phyloP scores from a whole-genome alignment of 2,113 vertebrate species.

The Trogon melanurus region DNA sequence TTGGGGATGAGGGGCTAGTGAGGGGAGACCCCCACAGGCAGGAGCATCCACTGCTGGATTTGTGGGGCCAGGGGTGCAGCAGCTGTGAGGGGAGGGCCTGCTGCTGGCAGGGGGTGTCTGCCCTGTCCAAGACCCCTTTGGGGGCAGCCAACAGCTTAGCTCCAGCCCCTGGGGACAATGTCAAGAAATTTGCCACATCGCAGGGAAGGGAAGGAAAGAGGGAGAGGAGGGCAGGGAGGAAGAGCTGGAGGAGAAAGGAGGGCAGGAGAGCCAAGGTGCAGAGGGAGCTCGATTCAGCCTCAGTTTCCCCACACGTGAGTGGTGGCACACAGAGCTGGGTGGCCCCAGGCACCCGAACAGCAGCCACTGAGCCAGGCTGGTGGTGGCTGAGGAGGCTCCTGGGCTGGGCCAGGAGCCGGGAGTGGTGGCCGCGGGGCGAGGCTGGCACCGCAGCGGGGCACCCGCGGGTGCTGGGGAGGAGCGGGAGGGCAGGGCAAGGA shows the following conservation, averaged over 20 bases:
- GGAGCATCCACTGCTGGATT: too few relatives aligned
- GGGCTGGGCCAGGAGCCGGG: background rate
- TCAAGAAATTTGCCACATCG: too few relatives aligned
- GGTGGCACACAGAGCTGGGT: background rate
- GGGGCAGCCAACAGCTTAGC: too few relatives aligned
- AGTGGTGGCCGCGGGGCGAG: background rate
- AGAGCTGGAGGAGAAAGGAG: background rate
- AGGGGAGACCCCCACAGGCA: too few relatives aligned
- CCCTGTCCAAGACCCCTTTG: too few relatives aligned
- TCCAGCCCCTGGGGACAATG: too few relatives aligned
- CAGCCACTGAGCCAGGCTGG: background rate
- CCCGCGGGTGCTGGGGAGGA: background rate
- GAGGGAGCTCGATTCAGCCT: background rate
- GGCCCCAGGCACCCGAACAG: background rate
- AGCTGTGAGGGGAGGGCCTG: too few relatives aligned
- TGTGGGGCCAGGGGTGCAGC: too few relatives aligned
- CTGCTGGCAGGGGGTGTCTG: too few relatives aligned
- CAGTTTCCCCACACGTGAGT: background rate
- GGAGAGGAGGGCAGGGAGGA: too few relatives aligned
- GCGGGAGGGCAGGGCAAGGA: background rate
- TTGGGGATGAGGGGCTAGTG: too few relatives aligned
- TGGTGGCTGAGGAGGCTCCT: background rate
- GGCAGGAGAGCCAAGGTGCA: accelerated
- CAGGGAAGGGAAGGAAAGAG: too few relatives aligned
- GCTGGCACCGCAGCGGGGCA: background rate